Base-by-base conservation (phyloP, 1,140 invertebrate genomes). In the Potamilus streckersoni region DNA sequence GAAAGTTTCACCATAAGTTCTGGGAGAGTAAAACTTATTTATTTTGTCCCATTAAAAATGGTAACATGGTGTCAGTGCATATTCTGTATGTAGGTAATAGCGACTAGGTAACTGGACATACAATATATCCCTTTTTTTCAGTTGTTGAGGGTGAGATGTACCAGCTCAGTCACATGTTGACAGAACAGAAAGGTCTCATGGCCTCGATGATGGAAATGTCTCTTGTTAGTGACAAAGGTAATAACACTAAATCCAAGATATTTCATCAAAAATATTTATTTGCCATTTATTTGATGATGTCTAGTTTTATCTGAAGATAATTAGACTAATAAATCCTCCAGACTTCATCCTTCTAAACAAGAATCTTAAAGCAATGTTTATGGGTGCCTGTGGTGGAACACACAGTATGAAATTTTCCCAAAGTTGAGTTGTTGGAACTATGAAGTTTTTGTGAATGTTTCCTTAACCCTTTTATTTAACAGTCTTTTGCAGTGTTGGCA, bases 111-210 rank as follows among this genome's bases (percentile, higher is more conserved):
- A 38, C 31, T 38, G 31, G 6, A 38, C 31, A 38, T 38, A 38
- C 31, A 38, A 2, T 38, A 2, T 38, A 6, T 38, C 49, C 27
- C 38, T 14, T 20, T 4, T 73, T 78, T 85, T 20, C 82, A 95
- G 95, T 98, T 92, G 91, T 99, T 75, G 98, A 99, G 91, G 95
- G 96, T 80, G 98, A 99, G 92, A 99, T 99, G 96, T 99, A 99
- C 90, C 97, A 99, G 86, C 90, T 99, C 19, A 98, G 96, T 19
- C 96, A 98, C 87, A 92, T 98, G 78, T 90, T 99, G n/a, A 95
- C 95, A 49, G 97, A 99, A 85, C 97, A 99, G 89, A 94, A 96
- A 83, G 93, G 93, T 61, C 90, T 98, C 56, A 92, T 99, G 63
- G 94, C 93, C 73, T 93, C 94, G 55, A 91, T 99, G 84, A 93